phyloP scores from a whole-genome alignment of 2,113 vertebrate genomes.

The Sarotherodon lohbergeri region DNA sequence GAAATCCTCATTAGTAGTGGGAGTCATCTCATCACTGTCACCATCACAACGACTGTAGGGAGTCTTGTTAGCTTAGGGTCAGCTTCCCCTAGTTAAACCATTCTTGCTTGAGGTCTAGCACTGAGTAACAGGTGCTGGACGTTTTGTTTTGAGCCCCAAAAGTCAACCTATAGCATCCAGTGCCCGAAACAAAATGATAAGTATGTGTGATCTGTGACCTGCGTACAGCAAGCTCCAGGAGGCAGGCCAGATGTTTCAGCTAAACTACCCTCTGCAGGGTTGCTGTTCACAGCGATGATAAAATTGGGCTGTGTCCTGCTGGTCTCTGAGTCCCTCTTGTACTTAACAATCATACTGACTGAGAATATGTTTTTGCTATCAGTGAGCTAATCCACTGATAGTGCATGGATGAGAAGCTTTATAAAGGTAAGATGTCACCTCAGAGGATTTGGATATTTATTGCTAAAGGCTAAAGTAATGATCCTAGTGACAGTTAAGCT shows the following conservation, averaged over 20 bases:
- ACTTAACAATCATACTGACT: neutral
- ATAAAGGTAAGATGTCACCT: neutral
- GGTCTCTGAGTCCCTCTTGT: conserved; percentile 18
- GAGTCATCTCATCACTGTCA: conserved; percentile 50
- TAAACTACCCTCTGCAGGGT: conserved; percentile 7
- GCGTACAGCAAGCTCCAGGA: neutral
- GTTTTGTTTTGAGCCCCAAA: conserved; percentile 3
- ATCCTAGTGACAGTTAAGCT: neutral
- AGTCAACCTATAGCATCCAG: conserved; percentile 3
- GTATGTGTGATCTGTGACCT: conserved; percentile 43
- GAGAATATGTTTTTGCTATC: neutral
- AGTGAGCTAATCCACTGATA: neutral
- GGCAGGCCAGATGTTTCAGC: conserved; percentile 25
- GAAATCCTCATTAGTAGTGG: conserved; percentile 49
- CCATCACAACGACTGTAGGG: conserved; percentile 32
- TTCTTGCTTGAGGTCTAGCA: conserved; percentile 1
- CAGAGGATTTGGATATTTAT: neutral
- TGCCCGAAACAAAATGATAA: conserved; percentile 7
- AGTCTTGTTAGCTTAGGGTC: conserved; percentile 35
- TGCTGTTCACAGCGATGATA: conserved; percentile 7
- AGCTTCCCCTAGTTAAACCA: conserved; percentile 25
- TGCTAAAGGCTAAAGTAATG: conserved; percentile 22
- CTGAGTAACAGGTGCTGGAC: conserved; percentile 4
- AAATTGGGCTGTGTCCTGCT: conserved; percentile 14
- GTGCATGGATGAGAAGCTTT: neutral